Evolutionary conservation across 2,113 vertebrate genomes (phyloP).

Genomic region (Neoarius graeffei): DNA sequence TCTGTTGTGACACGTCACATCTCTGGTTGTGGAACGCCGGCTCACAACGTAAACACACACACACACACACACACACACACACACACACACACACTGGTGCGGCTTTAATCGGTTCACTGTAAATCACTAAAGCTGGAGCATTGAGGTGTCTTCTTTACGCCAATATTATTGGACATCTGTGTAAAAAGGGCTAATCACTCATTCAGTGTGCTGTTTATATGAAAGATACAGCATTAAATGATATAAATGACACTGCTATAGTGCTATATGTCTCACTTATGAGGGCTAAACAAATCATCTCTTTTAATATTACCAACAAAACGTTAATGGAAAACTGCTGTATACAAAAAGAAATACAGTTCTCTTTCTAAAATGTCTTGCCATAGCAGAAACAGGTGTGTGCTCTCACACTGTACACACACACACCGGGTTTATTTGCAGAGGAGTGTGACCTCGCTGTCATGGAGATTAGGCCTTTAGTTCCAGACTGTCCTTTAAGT

Average conservation of each 20-base stretch:
- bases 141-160: no score
- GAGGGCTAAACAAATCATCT: neutral
- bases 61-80: no score
- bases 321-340: neutral
- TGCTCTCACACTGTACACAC: neutral
- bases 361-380: conserved; percentile 28
- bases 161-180: no score
- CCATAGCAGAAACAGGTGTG: conserved; percentile 17
- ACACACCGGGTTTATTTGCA: conserved; percentile 31
- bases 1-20: no score
- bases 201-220: neutral
- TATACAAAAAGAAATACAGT: neutral
- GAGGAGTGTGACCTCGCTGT: conserved; percentile 24
- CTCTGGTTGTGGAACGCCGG: no score
- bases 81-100: no score
- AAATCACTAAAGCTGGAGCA: no score
- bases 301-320: neutral
- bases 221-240: no score
- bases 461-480: conserved; percentile 51
- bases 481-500: conserved; percentile 46
- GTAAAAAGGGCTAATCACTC: neutral
- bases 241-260: neutral
- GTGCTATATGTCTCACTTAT: neutral
- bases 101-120: no score
- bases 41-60: no score